Evolutionary conservation across 1,140 invertebrate genomes (phyloP).

Genomic region (Temnothorax curvispinosus): DNA sequence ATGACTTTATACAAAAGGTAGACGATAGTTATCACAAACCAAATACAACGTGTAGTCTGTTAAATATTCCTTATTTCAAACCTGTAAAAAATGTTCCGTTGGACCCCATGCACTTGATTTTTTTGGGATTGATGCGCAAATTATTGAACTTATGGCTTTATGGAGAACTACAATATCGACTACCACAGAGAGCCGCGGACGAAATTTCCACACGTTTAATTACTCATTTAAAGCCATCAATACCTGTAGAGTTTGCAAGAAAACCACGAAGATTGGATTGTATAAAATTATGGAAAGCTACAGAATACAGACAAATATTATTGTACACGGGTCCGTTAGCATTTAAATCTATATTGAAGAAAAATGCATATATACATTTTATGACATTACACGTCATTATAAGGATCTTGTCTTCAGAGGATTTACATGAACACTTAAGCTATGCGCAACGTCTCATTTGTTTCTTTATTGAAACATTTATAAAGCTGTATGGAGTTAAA

Average conservation of each 20-base stretch:
- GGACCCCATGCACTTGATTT: constrained; percentile 4
- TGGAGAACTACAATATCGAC: neutral
- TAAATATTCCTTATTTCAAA: constrained; percentile 21
- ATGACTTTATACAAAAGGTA: neutral
- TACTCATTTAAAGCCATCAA: neutral
- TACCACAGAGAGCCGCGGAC: neutral
- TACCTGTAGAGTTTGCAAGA: neutral
- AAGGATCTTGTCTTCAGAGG: neutral
- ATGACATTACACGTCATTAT: neutral
- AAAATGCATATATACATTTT: neutral
- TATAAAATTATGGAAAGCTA: constrained; percentile 7
- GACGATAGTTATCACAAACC: constrained; percentile 12
- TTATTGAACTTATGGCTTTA: neutral
- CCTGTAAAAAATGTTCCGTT: constrained; percentile 15
- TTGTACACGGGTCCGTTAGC: constrained; percentile 10
- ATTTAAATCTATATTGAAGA: constrained; percentile 13
- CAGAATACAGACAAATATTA: constrained; percentile 15
- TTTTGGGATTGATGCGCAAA: constrained; percentile 10
- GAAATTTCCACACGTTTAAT: neutral
- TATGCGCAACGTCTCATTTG: neutral
- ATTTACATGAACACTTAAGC: neutral
- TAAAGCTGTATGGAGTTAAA: neutral
- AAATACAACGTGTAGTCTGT: neutral
- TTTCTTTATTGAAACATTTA: constrained; percentile 22
- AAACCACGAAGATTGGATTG: neutral